Evolutionary conservation across 64 coral and sea anemone genomes (phyloP).

Genomic region (Actinia tenebrosa): DNA sequence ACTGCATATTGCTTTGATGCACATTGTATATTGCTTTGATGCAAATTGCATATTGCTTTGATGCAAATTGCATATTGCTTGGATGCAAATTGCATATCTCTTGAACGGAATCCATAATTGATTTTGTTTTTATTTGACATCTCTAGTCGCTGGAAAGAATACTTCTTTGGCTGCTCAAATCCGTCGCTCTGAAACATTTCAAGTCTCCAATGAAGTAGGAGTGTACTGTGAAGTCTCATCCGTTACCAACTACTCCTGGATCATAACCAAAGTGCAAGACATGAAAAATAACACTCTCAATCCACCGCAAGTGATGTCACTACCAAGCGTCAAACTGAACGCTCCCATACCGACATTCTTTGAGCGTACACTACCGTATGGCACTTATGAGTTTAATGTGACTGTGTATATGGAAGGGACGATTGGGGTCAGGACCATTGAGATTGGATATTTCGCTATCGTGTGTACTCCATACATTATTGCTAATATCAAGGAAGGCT

Average conservation of each 20-base stretch:
- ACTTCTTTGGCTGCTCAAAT: neutral
- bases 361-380: neutral
- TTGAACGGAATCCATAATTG: no score
- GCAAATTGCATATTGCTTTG: no score
- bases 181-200: neutral
- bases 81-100: no score
- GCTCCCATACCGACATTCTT: neutral
- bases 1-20: no score
- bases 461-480: neutral
- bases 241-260: neutral
- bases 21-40: no score
- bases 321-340: neutral
- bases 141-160: neutral
- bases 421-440: neutral
- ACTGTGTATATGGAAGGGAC: slow-evolving; percentile 4
- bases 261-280: neutral
- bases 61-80: no score
- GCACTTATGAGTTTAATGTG: neutral
- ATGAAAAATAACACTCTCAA: neutral
- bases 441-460: neutral
- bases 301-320: neutral
- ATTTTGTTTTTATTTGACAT: no score
- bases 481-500: neutral
- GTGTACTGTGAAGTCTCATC: slow-evolving; percentile 20
- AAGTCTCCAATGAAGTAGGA: neutral